phyloP scores from a whole-genome alignment of 2,797 vertebrate genomes.

The Eulemur coronatus region DNA sequence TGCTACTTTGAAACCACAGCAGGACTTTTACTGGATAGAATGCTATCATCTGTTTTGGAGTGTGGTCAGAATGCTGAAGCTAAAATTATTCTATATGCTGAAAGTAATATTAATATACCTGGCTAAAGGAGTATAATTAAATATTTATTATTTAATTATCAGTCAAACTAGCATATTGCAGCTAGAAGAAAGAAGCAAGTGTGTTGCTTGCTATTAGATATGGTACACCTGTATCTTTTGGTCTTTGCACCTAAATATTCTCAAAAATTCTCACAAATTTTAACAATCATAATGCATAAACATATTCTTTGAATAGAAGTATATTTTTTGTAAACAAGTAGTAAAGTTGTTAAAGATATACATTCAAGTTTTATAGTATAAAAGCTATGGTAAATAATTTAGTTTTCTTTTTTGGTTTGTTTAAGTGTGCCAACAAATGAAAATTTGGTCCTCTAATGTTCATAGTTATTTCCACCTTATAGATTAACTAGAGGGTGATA shows the following conservation, averaged over 20 bases:
- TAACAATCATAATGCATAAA: background rate
- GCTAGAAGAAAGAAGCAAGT: background rate
- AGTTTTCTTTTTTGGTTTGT: slow-evolving; percentile 32
- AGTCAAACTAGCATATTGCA: background rate
- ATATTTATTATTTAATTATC: slow-evolving; percentile 56
- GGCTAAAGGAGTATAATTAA: slow-evolving; percentile 40
- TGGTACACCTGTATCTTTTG: background rate
- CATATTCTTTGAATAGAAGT: background rate
- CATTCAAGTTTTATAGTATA: slow-evolving; percentile 50
- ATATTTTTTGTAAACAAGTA: background rate
- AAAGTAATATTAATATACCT: slow-evolving; percentile 34
- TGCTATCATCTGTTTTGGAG: background rate
- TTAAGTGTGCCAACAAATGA: background rate
- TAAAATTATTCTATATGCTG: slow-evolving; percentile 28
- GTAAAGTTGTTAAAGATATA: background rate
- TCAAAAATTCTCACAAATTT: background rate
- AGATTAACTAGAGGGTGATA: background rate
- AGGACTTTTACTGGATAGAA: slow-evolving; percentile 1
- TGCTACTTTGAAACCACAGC: background rate
- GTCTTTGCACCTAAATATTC: background rate
- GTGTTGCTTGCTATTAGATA: background rate
- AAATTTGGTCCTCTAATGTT: background rate
- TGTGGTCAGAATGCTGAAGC: background rate
- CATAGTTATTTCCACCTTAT: background rate
- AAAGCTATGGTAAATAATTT: slow-evolving; percentile 58